Evolutionary conservation across 2,888 invertebrate genomes (phyloP).

Genomic region (Acleris holmiana): DNA sequence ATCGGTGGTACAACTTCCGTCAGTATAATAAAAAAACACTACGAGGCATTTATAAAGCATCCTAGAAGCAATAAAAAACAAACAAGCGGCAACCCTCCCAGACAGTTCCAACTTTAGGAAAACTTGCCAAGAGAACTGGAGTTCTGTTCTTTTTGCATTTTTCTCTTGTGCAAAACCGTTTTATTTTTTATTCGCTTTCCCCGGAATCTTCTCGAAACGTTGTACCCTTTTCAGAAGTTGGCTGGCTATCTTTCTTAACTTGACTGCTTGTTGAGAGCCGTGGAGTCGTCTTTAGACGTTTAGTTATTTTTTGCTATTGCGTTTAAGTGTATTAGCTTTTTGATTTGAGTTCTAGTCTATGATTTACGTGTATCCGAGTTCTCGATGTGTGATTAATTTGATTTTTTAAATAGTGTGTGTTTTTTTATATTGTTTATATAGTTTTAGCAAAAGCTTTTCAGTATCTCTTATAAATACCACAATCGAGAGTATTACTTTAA

Average conservation of each 20-base stretch:
- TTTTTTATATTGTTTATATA: too few relatives aligned
- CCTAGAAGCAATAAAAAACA: conserved; percentile 40
- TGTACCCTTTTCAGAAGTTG: conserved; percentile 83
- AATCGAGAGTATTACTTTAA: too few relatives aligned
- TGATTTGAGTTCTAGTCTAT: too few relatives aligned
- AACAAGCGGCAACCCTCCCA: conserved; percentile 58
- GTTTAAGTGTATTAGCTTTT: too few relatives aligned
- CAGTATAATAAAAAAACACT: neutral
- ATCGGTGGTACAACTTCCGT: too few relatives aligned
- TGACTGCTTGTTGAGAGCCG: conserved; percentile 60
- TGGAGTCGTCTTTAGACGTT: conserved; percentile 53
- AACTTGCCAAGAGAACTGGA: conserved; percentile 73
- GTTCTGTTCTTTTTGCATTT: conserved; percentile 79
- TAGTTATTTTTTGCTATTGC: conserved; percentile 7
- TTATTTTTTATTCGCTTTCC: conserved; percentile 59
- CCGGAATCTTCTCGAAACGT: conserved; percentile 77
- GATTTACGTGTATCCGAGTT: too few relatives aligned
- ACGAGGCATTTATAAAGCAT: neutral
- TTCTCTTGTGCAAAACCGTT: conserved; percentile 65
- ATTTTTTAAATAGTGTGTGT: too few relatives aligned
- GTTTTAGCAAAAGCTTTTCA: too few relatives aligned
- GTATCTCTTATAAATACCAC: too few relatives aligned
- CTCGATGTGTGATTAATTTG: too few relatives aligned
- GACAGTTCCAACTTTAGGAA: conserved; percentile 66
- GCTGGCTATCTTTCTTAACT: conserved; percentile 81